These are phyloP conservation scores for Geopemphigus sp. DNA, from an alignment of 1,140 invertebrate species.

Conservation along the genomic window DNA sequence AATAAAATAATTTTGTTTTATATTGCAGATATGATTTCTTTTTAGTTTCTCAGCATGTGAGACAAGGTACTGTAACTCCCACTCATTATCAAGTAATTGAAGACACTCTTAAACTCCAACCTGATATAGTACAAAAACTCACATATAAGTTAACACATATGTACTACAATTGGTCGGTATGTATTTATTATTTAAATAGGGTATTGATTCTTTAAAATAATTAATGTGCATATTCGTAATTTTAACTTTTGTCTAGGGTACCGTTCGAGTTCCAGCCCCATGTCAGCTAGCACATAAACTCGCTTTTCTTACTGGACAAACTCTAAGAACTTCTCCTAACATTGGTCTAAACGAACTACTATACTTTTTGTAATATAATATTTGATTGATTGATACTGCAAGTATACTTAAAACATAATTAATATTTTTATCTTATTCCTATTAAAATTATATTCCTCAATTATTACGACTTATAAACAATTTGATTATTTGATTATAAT, in stretches of 20 bases:
- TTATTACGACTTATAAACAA: too few relatives aligned
- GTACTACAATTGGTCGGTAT: slow-evolving; percentile 75
- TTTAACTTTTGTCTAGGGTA: not conserved
- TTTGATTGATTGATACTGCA: too few relatives aligned
- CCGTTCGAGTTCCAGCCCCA: not conserved
- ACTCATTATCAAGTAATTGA: slow-evolving; percentile 77
- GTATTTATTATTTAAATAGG: slow-evolving; percentile 47
- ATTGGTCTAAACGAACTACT: not conserved
- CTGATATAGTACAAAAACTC: slow-evolving; percentile 71
- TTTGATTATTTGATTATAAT: too few relatives aligned
- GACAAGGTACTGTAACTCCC: slow-evolving; percentile 76
- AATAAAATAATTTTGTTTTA: not conserved
- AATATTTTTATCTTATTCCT: too few relatives aligned
- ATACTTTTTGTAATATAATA: not conserved
- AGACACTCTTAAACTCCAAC: slow-evolving; percentile 62
- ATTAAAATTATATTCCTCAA: too few relatives aligned
- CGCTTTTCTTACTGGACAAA: not conserved
- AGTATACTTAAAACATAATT: too few relatives aligned
- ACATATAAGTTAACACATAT: slow-evolving; percentile 79
- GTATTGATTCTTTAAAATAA: too few relatives aligned
- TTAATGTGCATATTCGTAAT: too few relatives aligned
- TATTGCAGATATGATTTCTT: slow-evolving; percentile 75
- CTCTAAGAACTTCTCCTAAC: not conserved
- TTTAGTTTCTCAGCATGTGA: slow-evolving; percentile 72
- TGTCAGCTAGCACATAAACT: not conserved